Conservation (phyloP, 2,113 vertebrate genomes). For the Aythya baeri region DNA sequence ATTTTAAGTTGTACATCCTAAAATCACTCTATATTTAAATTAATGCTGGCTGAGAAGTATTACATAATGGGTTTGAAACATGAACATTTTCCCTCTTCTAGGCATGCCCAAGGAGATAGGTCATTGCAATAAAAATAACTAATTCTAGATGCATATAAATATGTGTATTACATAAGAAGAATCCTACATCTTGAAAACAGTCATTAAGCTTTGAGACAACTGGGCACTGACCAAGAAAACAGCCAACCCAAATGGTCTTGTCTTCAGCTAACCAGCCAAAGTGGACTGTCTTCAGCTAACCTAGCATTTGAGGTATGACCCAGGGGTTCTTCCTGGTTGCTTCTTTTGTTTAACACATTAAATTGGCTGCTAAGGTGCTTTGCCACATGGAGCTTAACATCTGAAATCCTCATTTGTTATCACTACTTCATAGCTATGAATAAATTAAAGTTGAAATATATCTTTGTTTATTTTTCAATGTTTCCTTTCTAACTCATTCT, state of each 20-base stretch:
- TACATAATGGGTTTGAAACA: conserved; percentile 8
- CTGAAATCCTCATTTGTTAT: not conserved
- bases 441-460: not conserved
- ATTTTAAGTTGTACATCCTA: not conserved
- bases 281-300: not conserved
- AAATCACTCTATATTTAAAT: not conserved
- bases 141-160: not conserved
- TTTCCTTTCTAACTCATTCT: not conserved
- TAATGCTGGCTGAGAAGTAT: not conserved
- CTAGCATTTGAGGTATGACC: not conserved
- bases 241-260: not conserved
- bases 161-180: conserved; percentile 16
- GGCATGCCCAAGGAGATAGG: not conserved
- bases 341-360: not conserved
- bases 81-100: not conserved
- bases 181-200: not conserved
- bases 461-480: not conserved
- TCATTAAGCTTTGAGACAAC: not conserved
- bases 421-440: not conserved
- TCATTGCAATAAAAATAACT: conserved; percentile 19
- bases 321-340: not conserved
- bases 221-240: not conserved
- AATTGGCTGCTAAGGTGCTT: not conserved
- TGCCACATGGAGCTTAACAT: not conserved
- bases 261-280: not conserved